A percentile compares a stretch with the other conserved stretches of the same genome.
Conservation (phyloP, 35 echinoderm and acorn worm species). For the Apostichopus parvimensis region DNA sequence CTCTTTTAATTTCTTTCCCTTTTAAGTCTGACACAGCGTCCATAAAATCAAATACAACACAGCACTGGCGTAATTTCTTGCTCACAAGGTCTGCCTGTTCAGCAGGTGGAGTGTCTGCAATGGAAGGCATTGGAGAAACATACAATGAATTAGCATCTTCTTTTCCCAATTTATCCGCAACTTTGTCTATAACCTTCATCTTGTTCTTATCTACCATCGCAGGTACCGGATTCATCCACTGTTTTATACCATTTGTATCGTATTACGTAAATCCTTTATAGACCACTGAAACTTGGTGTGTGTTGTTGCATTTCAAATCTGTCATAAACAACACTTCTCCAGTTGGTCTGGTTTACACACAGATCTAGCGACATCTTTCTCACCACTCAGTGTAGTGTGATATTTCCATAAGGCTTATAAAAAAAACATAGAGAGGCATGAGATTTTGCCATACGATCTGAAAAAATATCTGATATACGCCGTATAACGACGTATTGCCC, state of each 20-base stretch:
- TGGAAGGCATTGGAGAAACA: constrained; percentile 52
- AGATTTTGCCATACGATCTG: neutral
- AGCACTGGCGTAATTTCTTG: constrained; percentile 99
- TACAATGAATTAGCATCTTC: constrained; percentile 40
- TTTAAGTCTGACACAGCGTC: constrained; percentile 93
- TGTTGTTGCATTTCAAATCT: neutral
- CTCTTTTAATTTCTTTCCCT: constrained; percentile 99
- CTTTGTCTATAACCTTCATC: constrained; percentile 50
- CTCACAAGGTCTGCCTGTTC: constrained; percentile 95
- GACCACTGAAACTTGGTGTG: neutral
- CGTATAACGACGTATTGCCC: neutral
- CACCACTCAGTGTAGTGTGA: neutral
- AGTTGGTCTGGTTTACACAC: constrained; percentile 8
- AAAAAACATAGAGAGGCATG: neutral
- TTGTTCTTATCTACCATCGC: constrained; percentile 51
- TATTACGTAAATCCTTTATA: neutral
- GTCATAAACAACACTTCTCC: constrained; percentile 3
- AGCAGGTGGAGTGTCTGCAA: constrained; percentile 89
- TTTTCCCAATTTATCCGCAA: constrained; percentile 21
- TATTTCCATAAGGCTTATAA: neutral
- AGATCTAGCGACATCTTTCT: neutral
- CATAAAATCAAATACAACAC: constrained; percentile 99
- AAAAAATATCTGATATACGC: neutral
- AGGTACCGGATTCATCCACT: neutral
- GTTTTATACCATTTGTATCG: neutral